phyloP scores from a whole-genome alignment of 1,140 invertebrate species.

The Lordiphosa mommai region DNA sequence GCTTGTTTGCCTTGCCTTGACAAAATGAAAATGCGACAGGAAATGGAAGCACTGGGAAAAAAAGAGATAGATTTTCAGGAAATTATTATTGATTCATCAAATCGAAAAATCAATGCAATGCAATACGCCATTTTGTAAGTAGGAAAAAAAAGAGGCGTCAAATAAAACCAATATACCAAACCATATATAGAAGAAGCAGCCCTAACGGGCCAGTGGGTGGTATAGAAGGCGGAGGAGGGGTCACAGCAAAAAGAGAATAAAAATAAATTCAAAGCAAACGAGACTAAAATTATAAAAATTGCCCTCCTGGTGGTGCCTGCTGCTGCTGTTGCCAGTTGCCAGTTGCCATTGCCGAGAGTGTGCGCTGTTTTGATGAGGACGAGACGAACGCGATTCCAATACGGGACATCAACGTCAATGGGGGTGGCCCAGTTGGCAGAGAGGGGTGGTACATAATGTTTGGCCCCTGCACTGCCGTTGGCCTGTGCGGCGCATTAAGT shows the following conservation, averaged over 20 bases:
- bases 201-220: constrained; percentile 14
- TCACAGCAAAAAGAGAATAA: constrained; percentile 35
- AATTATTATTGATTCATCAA: constrained; percentile 18
- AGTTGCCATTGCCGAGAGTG: neutral
- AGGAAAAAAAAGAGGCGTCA: constrained; percentile 36
- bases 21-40: constrained; percentile 22
- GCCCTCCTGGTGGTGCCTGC: constrained; percentile 68
- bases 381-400: constrained; percentile 75
- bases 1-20: constrained; percentile 15
- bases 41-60: constrained; percentile 28
- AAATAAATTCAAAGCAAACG: constrained; percentile 79
- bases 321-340: constrained; percentile 14
- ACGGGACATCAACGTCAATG: constrained; percentile 76
- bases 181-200: constrained; percentile 31
- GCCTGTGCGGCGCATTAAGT: constrained; percentile 19
- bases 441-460: constrained; percentile 60
- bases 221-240: too few species aligned
- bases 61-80: neutral
- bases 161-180: constrained; percentile 73
- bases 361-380: constrained; percentile 18
- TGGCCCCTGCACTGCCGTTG: constrained; percentile 32
- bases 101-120: constrained; percentile 65
- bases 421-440: constrained; percentile 42
- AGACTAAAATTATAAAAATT: constrained; percentile 79
- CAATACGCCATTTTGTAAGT: constrained; percentile 58